Evolutionary conservation across 2,113 vertebrate genomes (phyloP).

Genomic region (Pterocles burchelli): DNA sequence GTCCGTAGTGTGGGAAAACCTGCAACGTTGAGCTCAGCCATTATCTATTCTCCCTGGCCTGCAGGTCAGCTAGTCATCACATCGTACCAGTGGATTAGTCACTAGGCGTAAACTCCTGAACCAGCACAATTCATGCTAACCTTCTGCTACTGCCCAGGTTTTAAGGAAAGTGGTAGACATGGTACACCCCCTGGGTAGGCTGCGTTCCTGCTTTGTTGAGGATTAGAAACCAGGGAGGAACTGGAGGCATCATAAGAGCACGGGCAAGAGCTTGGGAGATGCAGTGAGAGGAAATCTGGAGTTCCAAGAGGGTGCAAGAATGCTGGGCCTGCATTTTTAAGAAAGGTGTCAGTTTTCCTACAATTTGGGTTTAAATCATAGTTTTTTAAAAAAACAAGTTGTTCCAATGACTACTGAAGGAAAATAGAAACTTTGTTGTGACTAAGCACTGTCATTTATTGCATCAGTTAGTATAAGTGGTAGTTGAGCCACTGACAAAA

Average conservation of each 20-base stretch:
- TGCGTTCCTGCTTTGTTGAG: not conserved
- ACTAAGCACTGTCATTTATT: constrained; percentile 16
- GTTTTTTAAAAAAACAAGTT: not conserved
- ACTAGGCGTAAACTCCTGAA: not conserved
- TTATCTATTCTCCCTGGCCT: not conserved
- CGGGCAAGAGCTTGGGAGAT: not conserved
- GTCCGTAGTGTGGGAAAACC: not conserved
- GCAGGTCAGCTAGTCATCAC: not conserved
- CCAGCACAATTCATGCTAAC: not conserved
- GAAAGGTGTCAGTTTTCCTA: not conserved
- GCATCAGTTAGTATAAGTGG: not conserved
- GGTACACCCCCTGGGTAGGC: too few species aligned
- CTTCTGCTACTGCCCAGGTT: too few species aligned
- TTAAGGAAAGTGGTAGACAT: too few species aligned
- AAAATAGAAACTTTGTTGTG: constrained; percentile 17
- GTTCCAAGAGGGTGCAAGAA: not conserved
- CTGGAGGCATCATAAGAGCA: not conserved
- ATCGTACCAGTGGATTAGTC: not conserved
- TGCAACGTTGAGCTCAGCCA: not conserved
- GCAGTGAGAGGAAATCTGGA: not conserved
- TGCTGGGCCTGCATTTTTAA: not conserved
- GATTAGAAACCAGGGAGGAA: not conserved
- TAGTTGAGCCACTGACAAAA: not conserved
- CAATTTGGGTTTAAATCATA: not conserved
- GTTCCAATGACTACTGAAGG: not conserved